phyloP scores from a whole-genome alignment of 2,113 vertebrate species.

The Vombatus ursinus region DNA sequence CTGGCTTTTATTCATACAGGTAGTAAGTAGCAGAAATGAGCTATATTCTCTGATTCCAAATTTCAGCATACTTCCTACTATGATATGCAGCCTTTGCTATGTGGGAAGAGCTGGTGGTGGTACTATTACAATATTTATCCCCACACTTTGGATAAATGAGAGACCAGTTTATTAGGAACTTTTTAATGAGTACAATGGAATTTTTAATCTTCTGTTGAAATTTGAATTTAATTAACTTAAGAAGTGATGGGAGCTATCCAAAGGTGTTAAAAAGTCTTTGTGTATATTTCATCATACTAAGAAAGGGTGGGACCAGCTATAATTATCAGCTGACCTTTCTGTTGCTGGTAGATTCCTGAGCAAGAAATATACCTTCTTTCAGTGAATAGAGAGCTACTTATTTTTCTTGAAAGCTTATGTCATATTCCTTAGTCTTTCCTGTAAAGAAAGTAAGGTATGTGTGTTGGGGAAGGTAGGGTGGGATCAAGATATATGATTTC shows the following conservation, averaged over 20 bases:
- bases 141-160: neutral
- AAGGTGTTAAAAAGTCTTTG: neutral
- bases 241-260: neutral
- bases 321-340: neutral
- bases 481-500: neutral
- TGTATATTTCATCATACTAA: neutral
- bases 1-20: neutral
- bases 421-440: neutral
- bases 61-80: neutral
- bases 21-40: neutral
- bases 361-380: neutral
- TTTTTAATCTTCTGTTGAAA: neutral
- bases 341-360: neutral
- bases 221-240: fast-evolving
- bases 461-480: no score
- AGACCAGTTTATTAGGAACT: neutral
- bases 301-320: neutral
- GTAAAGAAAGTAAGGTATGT: neutral
- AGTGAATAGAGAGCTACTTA: no score
- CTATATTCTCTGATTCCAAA: neutral
- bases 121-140: neutral
- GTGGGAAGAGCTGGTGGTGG: neutral
- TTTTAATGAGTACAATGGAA: fast-evolving
- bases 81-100: neutral
- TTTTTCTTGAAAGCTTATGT: neutral